phyloP scores from a whole-genome alignment of 2,113 vertebrate genomes.

The Sylvietta virens region DNA sequence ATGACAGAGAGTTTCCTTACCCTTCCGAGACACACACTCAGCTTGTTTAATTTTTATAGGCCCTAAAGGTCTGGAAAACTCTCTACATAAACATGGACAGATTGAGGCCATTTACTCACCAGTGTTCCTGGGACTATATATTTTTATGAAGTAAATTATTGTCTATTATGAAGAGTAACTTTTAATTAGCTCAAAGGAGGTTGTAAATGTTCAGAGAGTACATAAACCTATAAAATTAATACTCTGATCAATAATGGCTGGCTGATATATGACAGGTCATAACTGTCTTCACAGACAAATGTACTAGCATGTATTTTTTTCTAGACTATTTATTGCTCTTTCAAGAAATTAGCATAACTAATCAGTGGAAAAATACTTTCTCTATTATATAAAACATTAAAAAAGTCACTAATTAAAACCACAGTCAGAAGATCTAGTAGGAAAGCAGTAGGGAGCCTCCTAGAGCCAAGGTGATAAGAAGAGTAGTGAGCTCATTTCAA shows the following conservation, averaged over 20 bases:
- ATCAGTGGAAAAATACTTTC: neutral
- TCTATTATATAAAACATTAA: neutral
- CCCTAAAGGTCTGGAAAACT: neutral
- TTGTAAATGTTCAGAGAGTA: neutral
- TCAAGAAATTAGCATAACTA: neutral
- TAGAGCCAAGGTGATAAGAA: neutral
- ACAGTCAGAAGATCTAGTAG: neutral
- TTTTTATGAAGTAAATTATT: neutral
- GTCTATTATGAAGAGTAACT: neutral
- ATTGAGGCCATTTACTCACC: neutral
- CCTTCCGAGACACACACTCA: neutral
- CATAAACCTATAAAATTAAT: neutral
- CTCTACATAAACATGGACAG: neutral
- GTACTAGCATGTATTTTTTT: neutral
- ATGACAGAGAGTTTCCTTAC: neutral
- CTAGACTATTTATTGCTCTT: neutral
- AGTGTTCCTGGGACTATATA: neutral
- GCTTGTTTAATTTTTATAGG: neutral
- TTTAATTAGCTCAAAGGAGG: neutral
- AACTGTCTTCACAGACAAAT: neutral
- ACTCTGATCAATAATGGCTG: neutral
- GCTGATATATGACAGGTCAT: neutral
- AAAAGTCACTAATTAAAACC: neutral
- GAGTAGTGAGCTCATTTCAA: neutral
- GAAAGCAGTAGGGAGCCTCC: neutral